phyloP scores from a whole-genome alignment of 2,888 invertebrate species.

The Calameuta pallipes region DNA sequence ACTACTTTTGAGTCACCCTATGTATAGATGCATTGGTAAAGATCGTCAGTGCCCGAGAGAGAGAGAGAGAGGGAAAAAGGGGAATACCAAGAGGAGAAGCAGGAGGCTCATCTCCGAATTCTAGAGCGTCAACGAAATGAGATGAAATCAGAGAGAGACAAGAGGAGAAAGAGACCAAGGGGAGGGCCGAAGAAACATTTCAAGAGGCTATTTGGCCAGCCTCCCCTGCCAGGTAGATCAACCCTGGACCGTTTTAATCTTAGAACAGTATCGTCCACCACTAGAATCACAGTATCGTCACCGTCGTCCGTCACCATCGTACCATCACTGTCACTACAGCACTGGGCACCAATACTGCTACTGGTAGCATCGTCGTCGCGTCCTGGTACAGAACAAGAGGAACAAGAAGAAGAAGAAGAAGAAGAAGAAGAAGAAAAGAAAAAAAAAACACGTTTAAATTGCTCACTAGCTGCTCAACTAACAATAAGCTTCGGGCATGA shows the following conservation, averaged over 20 bases:
- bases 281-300: neutral
- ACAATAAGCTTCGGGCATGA: neutral
- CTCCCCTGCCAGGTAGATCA: slow-evolving; percentile 36
- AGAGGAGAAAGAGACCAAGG: slow-evolving; percentile 24
- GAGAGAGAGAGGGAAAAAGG: neutral
- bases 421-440: too few species aligned
- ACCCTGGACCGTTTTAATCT: slow-evolving; percentile 47
- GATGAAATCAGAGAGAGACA: slow-evolving; percentile 10
- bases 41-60: neutral
- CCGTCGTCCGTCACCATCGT: slow-evolving; percentile 19
- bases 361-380: neutral
- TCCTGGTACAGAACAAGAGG: neutral
- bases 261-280: slow-evolving; percentile 32
- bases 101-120: neutral
- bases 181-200: slow-evolving; percentile 5
- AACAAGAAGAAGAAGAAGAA: neutral
- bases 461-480: neutral
- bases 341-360: slow-evolving; percentile 11
- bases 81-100: too few species aligned
- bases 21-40: neutral
- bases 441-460: neutral
- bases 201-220: slow-evolving; percentile 7
- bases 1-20: too few species aligned
- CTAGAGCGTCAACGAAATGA: slow-evolving; percentile 11
- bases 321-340: slow-evolving; percentile 19